phyloP scores from a whole-genome alignment of 1,140 invertebrate species.

The Calephelis nemesis region DNA sequence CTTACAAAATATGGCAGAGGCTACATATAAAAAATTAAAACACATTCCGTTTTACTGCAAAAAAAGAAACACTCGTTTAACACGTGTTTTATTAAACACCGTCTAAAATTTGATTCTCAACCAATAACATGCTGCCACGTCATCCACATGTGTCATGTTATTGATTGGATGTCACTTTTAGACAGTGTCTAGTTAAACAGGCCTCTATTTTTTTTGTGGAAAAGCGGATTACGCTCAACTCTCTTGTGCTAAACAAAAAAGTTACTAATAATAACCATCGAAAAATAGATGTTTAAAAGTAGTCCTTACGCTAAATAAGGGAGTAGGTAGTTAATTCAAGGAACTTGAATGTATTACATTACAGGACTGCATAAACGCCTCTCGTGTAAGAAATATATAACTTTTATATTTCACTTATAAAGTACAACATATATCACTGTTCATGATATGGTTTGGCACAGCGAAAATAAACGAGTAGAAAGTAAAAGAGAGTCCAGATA shows the following conservation, averaged over 20 bases:
- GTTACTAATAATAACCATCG: conserved; percentile 59
- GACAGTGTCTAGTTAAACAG: no score
- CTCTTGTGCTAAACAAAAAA: conserved; percentile 69
- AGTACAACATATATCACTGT: conserved; percentile 59
- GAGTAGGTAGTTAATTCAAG: conserved; percentile 30
- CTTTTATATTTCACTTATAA: conserved; percentile 35
- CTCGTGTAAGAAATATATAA: conserved; percentile 33
- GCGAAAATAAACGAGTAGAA: conserved; percentile 45
- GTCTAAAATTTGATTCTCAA: no score
- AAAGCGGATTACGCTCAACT: conserved; percentile 18
- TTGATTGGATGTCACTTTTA: no score
- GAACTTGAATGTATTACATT: conserved; percentile 40
- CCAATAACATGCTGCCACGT: no score
- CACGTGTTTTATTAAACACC: no score
- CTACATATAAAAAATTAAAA: conserved; percentile 36
- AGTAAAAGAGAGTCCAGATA: conserved; percentile 1
- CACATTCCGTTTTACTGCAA: conserved; percentile 35
- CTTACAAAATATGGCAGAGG: conserved; percentile 30
- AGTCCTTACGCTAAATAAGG: conserved; percentile 49
- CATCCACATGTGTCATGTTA: no score
- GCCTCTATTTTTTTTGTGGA: no score
- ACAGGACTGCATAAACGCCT: conserved; percentile 41
- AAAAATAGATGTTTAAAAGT: conserved; percentile 68
- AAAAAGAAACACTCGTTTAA: no score
- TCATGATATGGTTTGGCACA: conserved; percentile 76